These are phyloP conservation scores for Pseudonaja textilis DNA, from an alignment of 2,113 vertebrate species.

Conservation along the genomic window DNA sequence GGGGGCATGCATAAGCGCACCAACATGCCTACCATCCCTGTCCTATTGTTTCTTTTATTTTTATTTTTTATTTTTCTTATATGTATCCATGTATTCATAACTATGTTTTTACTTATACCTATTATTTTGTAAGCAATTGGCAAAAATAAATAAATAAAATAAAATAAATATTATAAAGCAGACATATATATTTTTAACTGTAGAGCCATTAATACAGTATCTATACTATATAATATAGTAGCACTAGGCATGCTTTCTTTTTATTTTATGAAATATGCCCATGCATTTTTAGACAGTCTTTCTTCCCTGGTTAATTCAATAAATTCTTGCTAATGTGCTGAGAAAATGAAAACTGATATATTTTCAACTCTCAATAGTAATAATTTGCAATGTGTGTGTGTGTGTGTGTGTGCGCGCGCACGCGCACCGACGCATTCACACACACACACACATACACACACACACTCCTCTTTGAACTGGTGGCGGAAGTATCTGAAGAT, in stretches of 20 bases:
- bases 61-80: too few species aligned
- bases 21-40: too few species aligned
- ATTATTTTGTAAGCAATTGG: too few species aligned
- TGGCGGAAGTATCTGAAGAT: background rate
- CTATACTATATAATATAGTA: slow-evolving; percentile 8
- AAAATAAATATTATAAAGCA: background rate
- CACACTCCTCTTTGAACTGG: too few species aligned
- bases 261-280: background rate
- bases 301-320: background rate
- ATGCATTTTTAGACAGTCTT: background rate
- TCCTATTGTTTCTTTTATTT: too few species aligned
- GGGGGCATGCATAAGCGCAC: too few species aligned
- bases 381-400: background rate
- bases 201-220: background rate
- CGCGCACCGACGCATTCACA: too few species aligned
- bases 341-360: background rate
- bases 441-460: too few species aligned
- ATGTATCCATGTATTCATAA: too few species aligned
- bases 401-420: too few species aligned
- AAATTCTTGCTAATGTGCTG: background rate
- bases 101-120: too few species aligned
- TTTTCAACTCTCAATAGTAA: background rate
- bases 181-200: slow-evolving; percentile 5
- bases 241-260: background rate
- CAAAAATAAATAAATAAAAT: too few species aligned